Percentiles rank a stretch among this genome's conserved stretches.
phyloP scores from a whole-genome alignment of 30 jellyfish, hydroid and myxozoan species.

The Chrysaora quinquecirrha region DNA sequence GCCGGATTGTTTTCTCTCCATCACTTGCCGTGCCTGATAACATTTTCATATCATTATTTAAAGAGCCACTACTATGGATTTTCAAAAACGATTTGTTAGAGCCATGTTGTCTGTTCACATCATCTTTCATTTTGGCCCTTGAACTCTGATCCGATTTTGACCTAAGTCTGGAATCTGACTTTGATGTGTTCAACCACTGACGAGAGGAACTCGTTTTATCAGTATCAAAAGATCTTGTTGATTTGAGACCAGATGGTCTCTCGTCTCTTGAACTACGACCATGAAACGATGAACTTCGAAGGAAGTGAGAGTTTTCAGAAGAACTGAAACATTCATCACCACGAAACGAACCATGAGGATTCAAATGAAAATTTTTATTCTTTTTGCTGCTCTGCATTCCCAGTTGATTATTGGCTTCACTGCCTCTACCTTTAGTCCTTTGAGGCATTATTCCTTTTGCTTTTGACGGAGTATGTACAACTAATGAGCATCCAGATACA shows the following conservation, averaged over 20 bases:
- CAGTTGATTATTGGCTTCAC: constrained; percentile 39
- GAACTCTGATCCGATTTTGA: constrained; percentile 4
- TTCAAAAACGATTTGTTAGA: not conserved
- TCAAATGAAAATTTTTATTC: constrained; percentile 13
- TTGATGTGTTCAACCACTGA: constrained; percentile 13
- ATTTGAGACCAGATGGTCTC: not conserved
- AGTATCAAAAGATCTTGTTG: constrained; percentile 55
- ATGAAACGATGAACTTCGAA: constrained; percentile 75
- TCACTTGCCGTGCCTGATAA: constrained; percentile 8
- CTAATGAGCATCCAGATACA: constrained; percentile 84
- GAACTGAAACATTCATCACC: constrained; percentile 9
- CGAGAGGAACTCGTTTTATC: not conserved
- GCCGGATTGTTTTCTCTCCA: constrained; percentile 69
- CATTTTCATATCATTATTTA: not conserved
- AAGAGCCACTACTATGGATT: not conserved
- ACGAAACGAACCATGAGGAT: constrained; percentile 1
- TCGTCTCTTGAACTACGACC: constrained; percentile 75
- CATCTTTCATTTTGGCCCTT: not conserved
- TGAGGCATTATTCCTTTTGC: constrained; percentile 23
- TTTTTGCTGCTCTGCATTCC: constrained; percentile 4
- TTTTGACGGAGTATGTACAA: constrained; percentile 65
- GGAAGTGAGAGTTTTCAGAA: constrained; percentile 43
- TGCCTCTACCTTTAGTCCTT: constrained; percentile 84
- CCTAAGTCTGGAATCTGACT: constrained; percentile 27
- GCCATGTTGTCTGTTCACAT: not conserved